Evolutionary conservation across 1,140 invertebrate species (phyloP), one percentile per base, ranked within the genome.

Genomic region (Anadara kagoshimensis): DNA sequence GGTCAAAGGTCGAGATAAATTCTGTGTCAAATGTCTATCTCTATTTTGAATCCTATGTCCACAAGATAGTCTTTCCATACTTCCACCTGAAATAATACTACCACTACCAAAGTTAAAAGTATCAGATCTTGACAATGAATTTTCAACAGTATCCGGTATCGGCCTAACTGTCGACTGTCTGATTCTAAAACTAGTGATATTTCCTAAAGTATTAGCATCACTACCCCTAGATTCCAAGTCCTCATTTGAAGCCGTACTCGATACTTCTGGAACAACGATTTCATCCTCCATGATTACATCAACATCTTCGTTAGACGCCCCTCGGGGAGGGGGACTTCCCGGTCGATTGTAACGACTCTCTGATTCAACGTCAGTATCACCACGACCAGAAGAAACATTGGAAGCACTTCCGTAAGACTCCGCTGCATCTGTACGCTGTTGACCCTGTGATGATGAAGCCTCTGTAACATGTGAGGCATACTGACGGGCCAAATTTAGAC

Each of bases 401-500:
- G 64, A 67, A 22, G 49, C 29, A 12, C 49, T 29, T n/a, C 24
- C 24, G 16, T 29, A 22, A 11, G 45, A 41, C 20, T 54, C 49
- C 18, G 53, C 29, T 49, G 29, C 24, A 26, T 56, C 24, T 1
- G 45, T 36, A 12, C 49, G 43, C 20, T 59, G 24, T 36, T 43
- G 26, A 47, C 53, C 66, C 49, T 14, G 26, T 66, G 62, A 41
- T 59, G 61, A 29, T 58, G 77, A 26, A 72, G 73, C 51, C 41
- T 73, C 67, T 4, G 82, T 82, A 18, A 85, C 76, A 51, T 80
- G 72, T 29, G 75, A 53, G 43, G 83, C 83, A 73, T 83, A 85
- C 65, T 81, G 74, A 16, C 78, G 54, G 10, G 83, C 83, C 16
- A 54, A 61, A 45, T 68, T 75, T n/a, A 85, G 73, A 8, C 72